Evolutionary conservation across 2,113 vertebrate genomes (phyloP).

Genomic region (Petroica traversi): DNA sequence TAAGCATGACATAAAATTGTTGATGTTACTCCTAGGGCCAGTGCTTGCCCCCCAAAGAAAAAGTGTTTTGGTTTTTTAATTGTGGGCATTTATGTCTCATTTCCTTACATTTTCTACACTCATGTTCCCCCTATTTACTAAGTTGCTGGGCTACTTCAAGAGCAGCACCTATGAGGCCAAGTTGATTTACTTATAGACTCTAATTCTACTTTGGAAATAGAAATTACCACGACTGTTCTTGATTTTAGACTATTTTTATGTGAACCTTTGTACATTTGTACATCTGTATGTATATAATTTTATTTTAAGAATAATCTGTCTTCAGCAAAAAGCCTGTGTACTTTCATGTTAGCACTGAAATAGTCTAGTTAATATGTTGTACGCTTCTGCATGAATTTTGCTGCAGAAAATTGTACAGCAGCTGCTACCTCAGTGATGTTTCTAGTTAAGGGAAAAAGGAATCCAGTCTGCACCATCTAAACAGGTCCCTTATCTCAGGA

Average conservation of each 20-base stretch:
- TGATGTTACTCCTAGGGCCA: background rate
- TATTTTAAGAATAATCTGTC: background rate
- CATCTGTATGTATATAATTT: accelerated
- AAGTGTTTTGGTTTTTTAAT: background rate
- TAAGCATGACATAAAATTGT: background rate
- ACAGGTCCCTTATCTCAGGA: background rate
- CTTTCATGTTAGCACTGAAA: background rate
- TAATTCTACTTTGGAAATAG: background rate
- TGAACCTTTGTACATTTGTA: accelerated
- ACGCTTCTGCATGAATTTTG: background rate
- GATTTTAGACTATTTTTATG: background rate
- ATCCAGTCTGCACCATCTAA: background rate
- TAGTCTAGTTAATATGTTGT: background rate
- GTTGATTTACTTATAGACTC: background rate
- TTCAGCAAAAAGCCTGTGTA: background rate
- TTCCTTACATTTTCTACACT: background rate
- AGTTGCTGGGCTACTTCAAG: background rate
- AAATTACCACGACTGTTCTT: background rate
- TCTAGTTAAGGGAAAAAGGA: background rate
- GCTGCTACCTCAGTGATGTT: background rate
- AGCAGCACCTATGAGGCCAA: background rate
- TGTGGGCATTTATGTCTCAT: background rate
- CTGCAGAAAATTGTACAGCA: background rate
- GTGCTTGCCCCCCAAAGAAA: background rate
- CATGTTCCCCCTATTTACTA: background rate